Base-by-base conservation (phyloP, 2,888 invertebrate genomes). In the Augiades crinisus region DNA sequence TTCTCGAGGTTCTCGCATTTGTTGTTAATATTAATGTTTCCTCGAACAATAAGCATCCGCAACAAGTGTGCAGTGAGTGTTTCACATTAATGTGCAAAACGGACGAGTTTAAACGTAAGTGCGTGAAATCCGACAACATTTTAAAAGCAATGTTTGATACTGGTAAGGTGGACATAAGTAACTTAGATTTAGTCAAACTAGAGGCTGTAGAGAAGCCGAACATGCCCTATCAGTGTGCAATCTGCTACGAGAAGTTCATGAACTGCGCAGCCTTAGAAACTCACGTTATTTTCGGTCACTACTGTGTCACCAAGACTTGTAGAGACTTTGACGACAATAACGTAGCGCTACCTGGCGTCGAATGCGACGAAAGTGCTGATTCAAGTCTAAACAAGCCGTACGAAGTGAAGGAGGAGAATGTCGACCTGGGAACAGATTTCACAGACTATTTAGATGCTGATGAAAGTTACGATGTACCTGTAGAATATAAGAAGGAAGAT, bases 51-150 rank as follows among this genome's bases (percentile, higher is more conserved):
- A 65, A 55, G 49, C 65, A 80, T 33, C 84, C 88, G 0, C 78
- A 81, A 63, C 81, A 82, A 55, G 71, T 89, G 47, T 89, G 88
- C 62, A 57, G 55, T 41, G 76, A 77, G 17, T 89, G 88, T 56
- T 75, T 76, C 52, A 31, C 57, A 17, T 64, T 72, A 13, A 62
- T 88, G 64, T 64, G 61, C 19, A 79, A 77, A 56, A 72, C 77
- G 14, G 74, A 82, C 21, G 70, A 72, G 14, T 86, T 88, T 47
- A 84, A 78, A 64, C 72, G 71, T n/a, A 77, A 74, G 1, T 87
- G 82, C 54, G 54, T 76, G 1, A 69, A 79, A 19, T 78, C 82
- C 0, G 80, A 88, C 24, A 59, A 61, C 0, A 63, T 75, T 54
- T 60, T 88, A 58, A 70, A 65, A 36, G 71, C 71, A 16, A 57